Evolutionary conservation across 2,113 vertebrate genomes (phyloP).

Genomic region (Chaetodon trifascialis): DNA sequence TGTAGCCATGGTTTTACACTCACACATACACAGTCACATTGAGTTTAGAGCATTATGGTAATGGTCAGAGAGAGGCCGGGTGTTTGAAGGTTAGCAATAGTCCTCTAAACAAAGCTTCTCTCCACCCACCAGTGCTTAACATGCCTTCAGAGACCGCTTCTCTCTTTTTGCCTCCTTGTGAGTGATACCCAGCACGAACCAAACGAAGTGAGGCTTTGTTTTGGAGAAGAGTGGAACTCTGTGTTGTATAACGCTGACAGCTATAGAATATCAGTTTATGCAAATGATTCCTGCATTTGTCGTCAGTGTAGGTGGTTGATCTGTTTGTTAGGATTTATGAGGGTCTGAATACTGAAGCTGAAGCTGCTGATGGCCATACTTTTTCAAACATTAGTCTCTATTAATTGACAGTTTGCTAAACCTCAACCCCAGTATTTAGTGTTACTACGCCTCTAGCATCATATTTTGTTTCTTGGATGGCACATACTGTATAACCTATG

Average conservation of each 20-base stretch:
- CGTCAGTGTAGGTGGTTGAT: conserved; percentile 19
- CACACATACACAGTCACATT: conserved; percentile 7
- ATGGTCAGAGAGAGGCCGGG: background rate
- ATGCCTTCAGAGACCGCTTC: conserved; percentile 10
- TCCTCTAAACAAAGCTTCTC: conserved; percentile 33
- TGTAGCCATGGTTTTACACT: background rate
- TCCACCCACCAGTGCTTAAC: background rate
- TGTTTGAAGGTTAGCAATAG: conserved; percentile 58
- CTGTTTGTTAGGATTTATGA: background rate
- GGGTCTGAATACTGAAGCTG: conserved; percentile 9
- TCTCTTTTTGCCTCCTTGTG: conserved; percentile 17
- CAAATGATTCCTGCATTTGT: conserved; percentile 1
- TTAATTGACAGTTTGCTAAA: background rate
- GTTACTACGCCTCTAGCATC: background rate
- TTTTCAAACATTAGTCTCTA: background rate
- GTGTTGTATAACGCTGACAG: conserved; percentile 16
- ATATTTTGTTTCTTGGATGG: background rate
- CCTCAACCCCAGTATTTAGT: background rate
- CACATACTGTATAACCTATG: no score
- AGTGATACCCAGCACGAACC: background rate
- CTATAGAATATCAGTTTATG: conserved; percentile 27
- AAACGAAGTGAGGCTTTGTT: conserved; percentile 15
- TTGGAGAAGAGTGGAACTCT: conserved; percentile 4
- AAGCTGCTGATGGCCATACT: no score
- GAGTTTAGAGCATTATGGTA: conserved; percentile 20